phyloP scores from a whole-genome alignment of 2,113 vertebrate genomes.

The Oenanthe oenanthe region DNA sequence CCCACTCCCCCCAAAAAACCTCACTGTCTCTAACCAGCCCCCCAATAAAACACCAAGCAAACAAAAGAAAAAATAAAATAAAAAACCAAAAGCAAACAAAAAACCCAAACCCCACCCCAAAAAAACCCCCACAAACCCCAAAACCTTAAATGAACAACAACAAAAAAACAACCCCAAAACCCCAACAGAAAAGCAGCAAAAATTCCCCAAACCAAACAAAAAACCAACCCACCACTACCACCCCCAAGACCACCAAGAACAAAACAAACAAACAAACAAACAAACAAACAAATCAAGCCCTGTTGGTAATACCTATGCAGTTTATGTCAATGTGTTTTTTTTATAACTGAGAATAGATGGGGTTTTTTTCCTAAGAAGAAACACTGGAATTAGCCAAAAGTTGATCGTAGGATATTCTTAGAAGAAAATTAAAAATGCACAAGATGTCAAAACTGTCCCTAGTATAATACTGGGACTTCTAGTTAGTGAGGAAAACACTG shows the following conservation, averaged over 20 bases:
- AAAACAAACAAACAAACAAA: neutral
- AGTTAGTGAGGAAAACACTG: neutral
- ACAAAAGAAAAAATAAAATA: neutral
- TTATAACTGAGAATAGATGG: neutral
- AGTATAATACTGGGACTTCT: neutral
- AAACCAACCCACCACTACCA: neutral
- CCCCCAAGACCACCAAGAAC: no score
- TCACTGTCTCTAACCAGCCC: neutral
- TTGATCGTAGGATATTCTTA: neutral
- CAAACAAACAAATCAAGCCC: rapidly evolving
- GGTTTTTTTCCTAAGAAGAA: neutral
- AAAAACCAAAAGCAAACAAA: neutral
- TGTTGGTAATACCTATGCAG: rapidly evolving
- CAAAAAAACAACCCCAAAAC: neutral
- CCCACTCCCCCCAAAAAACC: no score
- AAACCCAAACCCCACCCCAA: neutral
- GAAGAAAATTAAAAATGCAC: neutral
- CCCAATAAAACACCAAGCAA: neutral
- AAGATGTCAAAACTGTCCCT: neutral
- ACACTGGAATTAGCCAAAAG: neutral
- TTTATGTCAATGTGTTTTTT: neutral
- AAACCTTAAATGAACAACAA: neutral
- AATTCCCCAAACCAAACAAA: neutral
- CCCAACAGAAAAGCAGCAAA: neutral
- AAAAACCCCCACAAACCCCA: neutral